Percentiles rank a stretch among this genome's conserved stretches.
These are phyloP conservation scores for human DNA, from an alignment of 2,113 vertebrate genomes.

Conservation along the genomic window DNA sequence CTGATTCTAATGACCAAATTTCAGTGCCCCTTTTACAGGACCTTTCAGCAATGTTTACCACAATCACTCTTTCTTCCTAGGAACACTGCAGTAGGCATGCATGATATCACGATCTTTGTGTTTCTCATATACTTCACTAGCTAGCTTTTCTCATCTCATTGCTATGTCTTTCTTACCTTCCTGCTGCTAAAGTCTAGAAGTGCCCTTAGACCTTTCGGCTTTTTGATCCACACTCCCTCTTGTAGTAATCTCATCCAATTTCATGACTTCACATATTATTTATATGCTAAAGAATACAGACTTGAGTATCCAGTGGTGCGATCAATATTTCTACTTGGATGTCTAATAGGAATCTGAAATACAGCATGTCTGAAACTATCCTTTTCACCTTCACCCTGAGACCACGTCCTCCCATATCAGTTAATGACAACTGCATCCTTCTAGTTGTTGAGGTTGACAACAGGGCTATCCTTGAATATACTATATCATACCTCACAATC, in stretches of 20 bases:
- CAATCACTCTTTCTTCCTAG: neutral
- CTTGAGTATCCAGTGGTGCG: neutral
- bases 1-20: neutral
- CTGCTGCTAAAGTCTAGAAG: neutral
- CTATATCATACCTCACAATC: neutral
- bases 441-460: neutral
- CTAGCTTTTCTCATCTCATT: neutral
- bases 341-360: neutral
- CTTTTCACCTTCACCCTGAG: neutral
- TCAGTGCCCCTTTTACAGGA: neutral
- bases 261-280: neutral
- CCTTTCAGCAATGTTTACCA: neutral
- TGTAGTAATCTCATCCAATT: neutral
- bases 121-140: neutral
- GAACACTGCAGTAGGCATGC: neutral
- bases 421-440: neutral
- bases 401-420: neutral
- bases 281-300: neutral
- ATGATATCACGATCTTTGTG: neutral
- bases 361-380: neutral
- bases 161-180: neutral
- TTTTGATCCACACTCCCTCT: neutral
- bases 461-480: neutral
- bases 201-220: neutral
- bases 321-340: neutral